Evolutionary conservation across 2,888 invertebrate species (phyloP).

Genomic region (Euzetes globulus): DNA sequence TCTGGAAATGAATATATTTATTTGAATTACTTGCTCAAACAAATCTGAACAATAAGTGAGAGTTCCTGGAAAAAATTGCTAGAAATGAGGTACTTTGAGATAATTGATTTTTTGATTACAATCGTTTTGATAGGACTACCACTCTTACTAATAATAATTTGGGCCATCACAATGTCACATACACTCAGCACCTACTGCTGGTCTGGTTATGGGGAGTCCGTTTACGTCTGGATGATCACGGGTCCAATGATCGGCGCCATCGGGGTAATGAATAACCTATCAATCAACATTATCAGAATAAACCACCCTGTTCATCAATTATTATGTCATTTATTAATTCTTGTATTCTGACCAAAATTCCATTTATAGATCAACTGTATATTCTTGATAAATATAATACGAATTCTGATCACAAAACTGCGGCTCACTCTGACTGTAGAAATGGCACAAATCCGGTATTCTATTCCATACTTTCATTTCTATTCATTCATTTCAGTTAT

Average conservation of each 20-base stretch:
- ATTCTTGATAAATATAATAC: conserved; percentile 69
- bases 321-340: not conserved
- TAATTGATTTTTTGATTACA: conserved; percentile 1
- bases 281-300: not conserved
- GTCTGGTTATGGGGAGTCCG: conserved; percentile 45
- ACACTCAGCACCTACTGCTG: conserved; percentile 44
- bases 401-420: conserved; percentile 67
- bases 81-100: no score
- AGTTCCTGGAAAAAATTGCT: no score
- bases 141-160: conserved; percentile 48
- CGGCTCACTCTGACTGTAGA: conserved; percentile 53
- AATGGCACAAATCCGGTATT: conserved; percentile 39
- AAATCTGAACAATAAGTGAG: no score
- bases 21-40: no score
- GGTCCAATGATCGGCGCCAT: conserved; percentile 47
- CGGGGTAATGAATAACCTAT: conserved; percentile 41
- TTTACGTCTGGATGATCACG: conserved; percentile 45
- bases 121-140: conserved; percentile 49
- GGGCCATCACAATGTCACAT: conserved; percentile 48
- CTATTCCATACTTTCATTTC: not conserved
- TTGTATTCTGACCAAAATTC: not conserved
- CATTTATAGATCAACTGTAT: conserved; percentile 61
- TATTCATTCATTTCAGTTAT: not conserved
- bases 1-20: no score
- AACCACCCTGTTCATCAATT: not conserved